These are phyloP conservation scores for Zeuzera pyrina DNA, from an alignment of 2,888 invertebrate genomes.

Conservation along the genomic window DNA sequence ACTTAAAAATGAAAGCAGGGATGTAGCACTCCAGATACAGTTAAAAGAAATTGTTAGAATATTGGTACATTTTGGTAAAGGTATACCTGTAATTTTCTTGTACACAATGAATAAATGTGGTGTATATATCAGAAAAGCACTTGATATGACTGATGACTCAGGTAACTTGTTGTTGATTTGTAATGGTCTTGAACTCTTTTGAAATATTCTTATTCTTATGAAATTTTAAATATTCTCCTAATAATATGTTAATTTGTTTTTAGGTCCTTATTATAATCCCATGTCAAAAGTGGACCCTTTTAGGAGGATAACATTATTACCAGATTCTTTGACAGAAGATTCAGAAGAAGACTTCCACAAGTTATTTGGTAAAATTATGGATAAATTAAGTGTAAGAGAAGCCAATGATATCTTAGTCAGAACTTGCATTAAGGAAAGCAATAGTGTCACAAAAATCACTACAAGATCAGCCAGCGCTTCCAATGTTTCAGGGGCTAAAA, in stretches of 20 bases:
- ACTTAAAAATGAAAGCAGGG: slow-evolving; percentile 64
- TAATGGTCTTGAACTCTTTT: background rate
- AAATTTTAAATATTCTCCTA: background rate
- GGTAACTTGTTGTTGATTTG: slow-evolving; percentile 27
- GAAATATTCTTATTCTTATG: background rate
- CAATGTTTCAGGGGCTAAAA: slow-evolving; percentile 44
- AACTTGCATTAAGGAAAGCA: slow-evolving; percentile 74
- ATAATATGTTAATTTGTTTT: no score
- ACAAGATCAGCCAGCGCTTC: slow-evolving; percentile 51
- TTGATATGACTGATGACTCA: slow-evolving; percentile 78
- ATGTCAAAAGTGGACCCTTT: slow-evolving; percentile 77
- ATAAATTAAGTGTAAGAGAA: slow-evolving; percentile 81
- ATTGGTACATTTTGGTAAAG: slow-evolving; percentile 83
- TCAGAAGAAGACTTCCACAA: slow-evolving; percentile 76
- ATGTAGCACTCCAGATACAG: slow-evolving; percentile 78
- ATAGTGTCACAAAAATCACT: slow-evolving; percentile 49
- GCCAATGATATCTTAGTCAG: slow-evolving; percentile 87
- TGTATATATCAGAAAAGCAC: slow-evolving; percentile 75
- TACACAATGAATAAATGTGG: slow-evolving; percentile 82
- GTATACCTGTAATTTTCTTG: slow-evolving; percentile 85
- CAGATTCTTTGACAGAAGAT: slow-evolving; percentile 79
- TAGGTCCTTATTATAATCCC: slow-evolving; percentile 75
- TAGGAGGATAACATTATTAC: slow-evolving; percentile 83
- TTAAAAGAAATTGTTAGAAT: slow-evolving; percentile 81
- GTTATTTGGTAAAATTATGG: slow-evolving; percentile 76